A percentile compares a stretch with the other conserved stretches of the same genome.
Evolutionary conservation across 2,888 invertebrate genomes (phyloP).

Genomic region (Onchidella celtica): DNA sequence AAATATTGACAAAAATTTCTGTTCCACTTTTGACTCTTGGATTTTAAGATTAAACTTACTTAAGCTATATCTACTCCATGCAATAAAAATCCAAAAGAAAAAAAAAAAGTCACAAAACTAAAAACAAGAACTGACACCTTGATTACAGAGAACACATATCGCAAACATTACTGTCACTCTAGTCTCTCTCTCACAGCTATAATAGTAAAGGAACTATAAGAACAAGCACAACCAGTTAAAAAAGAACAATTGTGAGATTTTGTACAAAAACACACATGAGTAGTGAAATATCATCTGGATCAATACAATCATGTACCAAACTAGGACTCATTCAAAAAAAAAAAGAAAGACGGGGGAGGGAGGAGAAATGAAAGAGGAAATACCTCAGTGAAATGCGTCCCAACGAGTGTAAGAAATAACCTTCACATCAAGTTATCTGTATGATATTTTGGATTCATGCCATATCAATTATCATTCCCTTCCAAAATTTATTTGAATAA

Average conservation of each 20-base stretch:
- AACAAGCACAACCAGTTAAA: background rate
- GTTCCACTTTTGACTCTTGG: background rate
- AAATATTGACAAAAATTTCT: constrained; percentile 5
- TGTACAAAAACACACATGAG: background rate
- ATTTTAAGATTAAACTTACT: background rate
- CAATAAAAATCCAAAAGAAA: background rate
- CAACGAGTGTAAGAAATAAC: no score
- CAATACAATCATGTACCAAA: background rate
- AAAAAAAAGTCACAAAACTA: background rate
- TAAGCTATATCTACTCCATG: constrained; percentile 10
- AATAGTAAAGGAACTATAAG: background rate
- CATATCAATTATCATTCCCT: no score
- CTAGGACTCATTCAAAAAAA: no score
- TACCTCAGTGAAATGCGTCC: no score
- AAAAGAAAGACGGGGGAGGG: no score
- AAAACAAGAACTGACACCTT: background rate
- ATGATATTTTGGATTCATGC: no score
- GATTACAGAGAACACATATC: background rate
- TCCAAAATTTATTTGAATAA: no score
- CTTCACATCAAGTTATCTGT: no score
- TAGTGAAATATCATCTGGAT: background rate
- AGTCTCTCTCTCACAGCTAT: background rate
- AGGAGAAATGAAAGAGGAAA: no score
- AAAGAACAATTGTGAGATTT: background rate
- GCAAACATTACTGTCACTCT: background rate